Evolutionary conservation across 1,140 invertebrate genomes (phyloP).

Genomic region (Armadillidium nasatum): DNA sequence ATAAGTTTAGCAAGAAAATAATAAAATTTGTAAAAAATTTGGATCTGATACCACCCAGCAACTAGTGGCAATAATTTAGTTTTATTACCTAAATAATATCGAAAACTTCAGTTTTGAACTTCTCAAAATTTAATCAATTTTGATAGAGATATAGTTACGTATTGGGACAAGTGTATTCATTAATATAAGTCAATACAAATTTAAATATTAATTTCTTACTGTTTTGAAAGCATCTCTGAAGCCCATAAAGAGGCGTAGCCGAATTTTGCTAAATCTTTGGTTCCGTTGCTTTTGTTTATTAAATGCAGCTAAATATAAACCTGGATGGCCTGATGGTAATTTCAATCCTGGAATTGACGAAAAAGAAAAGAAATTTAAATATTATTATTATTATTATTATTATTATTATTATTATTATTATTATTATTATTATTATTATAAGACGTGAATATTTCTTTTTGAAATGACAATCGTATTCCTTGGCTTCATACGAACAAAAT

Average conservation of each 20-base stretch:
- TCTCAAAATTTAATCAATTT: no score
- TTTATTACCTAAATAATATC: no score
- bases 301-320: constrained; percentile 66
- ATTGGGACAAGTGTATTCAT: no score
- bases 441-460: background rate
- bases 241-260: constrained; percentile 62
- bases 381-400: background rate
- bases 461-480: constrained; percentile 12
- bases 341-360: constrained; percentile 55
- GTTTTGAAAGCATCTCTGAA: constrained; percentile 46
- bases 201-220: constrained; percentile 47
- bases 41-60: no score
- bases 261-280: constrained; percentile 59
- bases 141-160: no score
- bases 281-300: constrained; percentile 63
- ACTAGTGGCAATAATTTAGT: no score
- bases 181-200: no score
- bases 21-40: no score
- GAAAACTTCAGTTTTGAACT: no score
- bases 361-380: no score
- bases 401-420: background rate
- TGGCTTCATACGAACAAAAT: no score
- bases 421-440: background rate
- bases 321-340: constrained; percentile 63
- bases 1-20: no score